Evolutionary conservation across 2,113 vertebrate genomes (phyloP), one percentile per base, ranked within the genome.

Genomic region (Pachycephala philippinensis): DNA sequence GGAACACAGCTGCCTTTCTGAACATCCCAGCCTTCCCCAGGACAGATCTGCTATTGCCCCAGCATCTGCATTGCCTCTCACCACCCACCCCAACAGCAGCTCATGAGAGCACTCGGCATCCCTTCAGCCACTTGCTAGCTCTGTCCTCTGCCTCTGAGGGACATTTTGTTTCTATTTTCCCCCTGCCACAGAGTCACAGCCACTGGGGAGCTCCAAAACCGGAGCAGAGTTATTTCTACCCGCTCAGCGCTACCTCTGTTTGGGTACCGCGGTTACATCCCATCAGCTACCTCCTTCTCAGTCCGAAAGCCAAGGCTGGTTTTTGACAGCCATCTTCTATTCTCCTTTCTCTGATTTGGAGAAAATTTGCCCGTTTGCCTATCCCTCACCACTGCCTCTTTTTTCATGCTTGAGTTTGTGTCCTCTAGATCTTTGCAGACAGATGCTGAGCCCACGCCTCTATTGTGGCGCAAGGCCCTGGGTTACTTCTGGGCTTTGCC

Each of bases 271-370:
- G 0, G 3, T 75, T 66, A 37, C 27, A 44, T 39, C 56, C 1
- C 2, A 59, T 27, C 87, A 89, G 44, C 40, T 64, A 27, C 64
- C 0, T 3, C 37, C 66, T 78, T 40, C 8, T 5, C 50, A 47
- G 39, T 42, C 65, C 42, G 3, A 82, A 74, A 88, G 37, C n/a
- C 54, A 59, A 42, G 18, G 60, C 45, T 76, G 35, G 3, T 11
- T 93, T 74, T 59, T 75, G 81, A 94, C 72, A 85, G 63, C 72
- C 82, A 94, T 80, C 44, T 93, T 94, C 52, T 72, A 7, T 69
- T 84, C 92, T 71, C 8, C 11, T 77, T 74, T 71, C 49, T 50
- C 57, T 64, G 20, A 53, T 82, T 49, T 69, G 31, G 52, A 87
- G 18, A 15, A 72, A 53, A 72, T 61, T 50, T 61, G 24, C 21